A percentile compares a stretch with the other conserved stretches of the same genome.
Evolutionary conservation across 2,113 vertebrate genomes (phyloP).

Genomic region (Macquaria ambigua): DNA sequence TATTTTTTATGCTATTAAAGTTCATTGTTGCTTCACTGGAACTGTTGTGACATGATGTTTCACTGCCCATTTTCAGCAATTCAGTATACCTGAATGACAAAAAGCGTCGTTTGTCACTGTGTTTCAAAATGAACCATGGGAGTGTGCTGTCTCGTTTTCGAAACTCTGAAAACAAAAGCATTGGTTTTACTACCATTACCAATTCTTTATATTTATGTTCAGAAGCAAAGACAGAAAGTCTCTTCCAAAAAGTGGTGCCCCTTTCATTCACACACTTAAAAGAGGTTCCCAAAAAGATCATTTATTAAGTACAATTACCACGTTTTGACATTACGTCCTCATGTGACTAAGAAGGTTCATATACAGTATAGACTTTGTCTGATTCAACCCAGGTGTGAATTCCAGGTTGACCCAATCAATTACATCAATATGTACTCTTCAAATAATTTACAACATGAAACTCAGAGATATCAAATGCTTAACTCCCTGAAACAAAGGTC

Average conservation of each 20-base stretch:
- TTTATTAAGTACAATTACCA: no score
- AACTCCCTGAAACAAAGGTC: no score
- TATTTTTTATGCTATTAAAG: background rate
- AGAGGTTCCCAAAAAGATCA: no score
- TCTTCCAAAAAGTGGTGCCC: no score
- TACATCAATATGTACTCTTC: background rate
- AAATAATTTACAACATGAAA: background rate
- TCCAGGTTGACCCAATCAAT: background rate
- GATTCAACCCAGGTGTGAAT: background rate
- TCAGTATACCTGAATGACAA: background rate
- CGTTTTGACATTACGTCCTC: no score
- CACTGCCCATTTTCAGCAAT: background rate
- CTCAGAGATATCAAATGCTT: background rate
- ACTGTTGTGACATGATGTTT: background rate
- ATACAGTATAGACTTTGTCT: background rate
- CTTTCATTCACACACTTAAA: no score
- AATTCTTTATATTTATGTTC: no score
- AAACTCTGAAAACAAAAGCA: no score
- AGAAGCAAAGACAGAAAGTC: background rate
- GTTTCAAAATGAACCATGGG: background rate
- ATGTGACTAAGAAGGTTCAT: no score
- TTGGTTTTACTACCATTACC: no score
- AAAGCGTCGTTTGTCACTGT: background rate
- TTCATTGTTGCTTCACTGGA: background rate
- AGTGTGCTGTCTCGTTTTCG: no score